Evolutionary conservation across 2,113 vertebrate genomes (phyloP), one percentile per base, ranked within the genome.

Genomic region (Plectropomus leopardus): DNA sequence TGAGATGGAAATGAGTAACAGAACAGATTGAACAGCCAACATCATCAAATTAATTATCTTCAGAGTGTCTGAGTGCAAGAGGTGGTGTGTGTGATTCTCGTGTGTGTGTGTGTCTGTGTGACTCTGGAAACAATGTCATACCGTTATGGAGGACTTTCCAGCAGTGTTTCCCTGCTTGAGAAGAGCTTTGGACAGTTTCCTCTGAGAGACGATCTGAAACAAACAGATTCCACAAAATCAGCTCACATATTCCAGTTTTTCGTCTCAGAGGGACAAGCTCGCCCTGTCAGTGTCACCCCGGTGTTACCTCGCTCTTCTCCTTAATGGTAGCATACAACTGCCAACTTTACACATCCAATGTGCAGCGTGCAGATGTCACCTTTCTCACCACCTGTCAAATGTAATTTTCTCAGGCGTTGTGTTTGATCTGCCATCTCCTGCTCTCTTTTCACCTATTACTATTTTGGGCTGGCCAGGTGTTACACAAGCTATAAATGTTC

Each of bases 91-190:
- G 30, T 50, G 30, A 40, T 40, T 40, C 47, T 54, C 11, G 36
- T 40, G 36, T 28, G 47, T 71, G 76, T 61, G 42, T 58, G 68
- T 58, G 42, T 58, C 8, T 50, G 30, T 53, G 54, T 42, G 48
- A 60, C 63, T 65, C 23, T 45, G 13, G 7, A 73, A 34, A 19
- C 34, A 50, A 6, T 9, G 14, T 81, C 95, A 87, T 95, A 99
- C 97, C 96, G 96, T 99, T 93, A 99, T 99, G 61, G 98, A 99
- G 36, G 98, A 98, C 82, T 99, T 99, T 44, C 98, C 97, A 0
- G 98, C 93, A 26, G 97, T 98, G 90, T 99, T 99, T 45, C 97
- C 98, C 9, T 99, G 98, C 88, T 99, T 99, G 84, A 98, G 94
- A 80, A 99, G 96, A 47, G 97, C 96, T 94, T 98, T 99, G 78